phyloP scores from a whole-genome alignment of 2,113 vertebrate species.

The Calyptommatus sinebrachiatus region DNA sequence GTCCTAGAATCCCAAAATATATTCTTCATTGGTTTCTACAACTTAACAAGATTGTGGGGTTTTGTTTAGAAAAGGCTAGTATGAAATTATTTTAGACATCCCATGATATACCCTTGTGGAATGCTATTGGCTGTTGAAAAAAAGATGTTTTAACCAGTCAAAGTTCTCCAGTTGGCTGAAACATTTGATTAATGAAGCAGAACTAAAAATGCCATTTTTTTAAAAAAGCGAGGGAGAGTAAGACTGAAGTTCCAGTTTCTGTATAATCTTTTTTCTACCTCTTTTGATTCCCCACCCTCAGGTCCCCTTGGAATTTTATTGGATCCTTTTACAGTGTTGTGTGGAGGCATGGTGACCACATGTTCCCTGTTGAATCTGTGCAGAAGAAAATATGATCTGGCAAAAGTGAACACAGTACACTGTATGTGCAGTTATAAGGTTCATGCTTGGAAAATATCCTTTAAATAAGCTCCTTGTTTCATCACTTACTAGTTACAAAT shows the following conservation, averaged over 20 bases:
- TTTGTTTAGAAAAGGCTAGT: background rate
- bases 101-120: background rate
- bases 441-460: background rate
- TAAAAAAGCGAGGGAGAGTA: slow-evolving; percentile 25
- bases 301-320: background rate
- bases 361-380: background rate
- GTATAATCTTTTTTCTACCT: slow-evolving; percentile 10
- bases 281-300: background rate
- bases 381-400: background rate
- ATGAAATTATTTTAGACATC: slow-evolving; percentile 5
- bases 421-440: background rate
- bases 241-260: slow-evolving; percentile 36
- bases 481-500: background rate
- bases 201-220: slow-evolving; percentile 51
- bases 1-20: background rate
- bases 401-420: background rate
- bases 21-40: background rate
- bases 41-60: slow-evolving; percentile 6
- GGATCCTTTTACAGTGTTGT: background rate
- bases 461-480: background rate
- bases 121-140: slow-evolving; percentile 17
- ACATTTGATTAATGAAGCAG: slow-evolving; percentile 41
- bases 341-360: background rate
- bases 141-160: slow-evolving; percentile 42
- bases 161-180: slow-evolving; percentile 47